Percentiles rank a stretch among this genome's conserved stretches.
These are phyloP conservation scores for Andinoacara biseriatus DNA, from an alignment of 2,113 vertebrate species.

Conservation along the genomic window DNA sequence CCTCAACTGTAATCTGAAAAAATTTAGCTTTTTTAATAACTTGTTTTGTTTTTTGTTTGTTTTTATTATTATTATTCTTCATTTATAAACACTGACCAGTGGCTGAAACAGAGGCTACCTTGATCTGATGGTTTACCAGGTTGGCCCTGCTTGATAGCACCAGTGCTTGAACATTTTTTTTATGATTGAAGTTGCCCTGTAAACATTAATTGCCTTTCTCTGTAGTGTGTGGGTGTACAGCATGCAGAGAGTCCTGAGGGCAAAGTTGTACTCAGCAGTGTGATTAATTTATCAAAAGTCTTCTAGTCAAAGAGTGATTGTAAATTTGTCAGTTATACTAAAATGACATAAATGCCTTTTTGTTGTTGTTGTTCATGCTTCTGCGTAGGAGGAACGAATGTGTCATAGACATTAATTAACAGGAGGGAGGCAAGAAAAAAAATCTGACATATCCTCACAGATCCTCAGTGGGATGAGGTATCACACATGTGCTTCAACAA, in stretches of 20 bases:
- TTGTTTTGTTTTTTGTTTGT: too few relatives aligned
- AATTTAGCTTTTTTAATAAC: too few relatives aligned
- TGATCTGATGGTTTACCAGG: not conserved
- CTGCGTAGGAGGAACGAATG: not conserved
- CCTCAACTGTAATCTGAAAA: too few relatives aligned
- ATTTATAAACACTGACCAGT: too few relatives aligned
- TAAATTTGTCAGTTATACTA: not conserved
- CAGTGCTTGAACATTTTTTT: not conserved
- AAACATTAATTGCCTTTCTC: not conserved
- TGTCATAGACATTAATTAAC: not conserved
- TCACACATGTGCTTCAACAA: not conserved
- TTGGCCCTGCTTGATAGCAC: not conserved
- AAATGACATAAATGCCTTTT: not conserved
- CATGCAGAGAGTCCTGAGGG: not conserved
- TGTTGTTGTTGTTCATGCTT: not conserved
- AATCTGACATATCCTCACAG: not conserved
- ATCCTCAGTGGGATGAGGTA: rapidly evolving
- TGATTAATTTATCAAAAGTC: not conserved
- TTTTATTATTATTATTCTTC: too few relatives aligned
- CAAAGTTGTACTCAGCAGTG: not conserved
- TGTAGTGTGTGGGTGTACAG: not conserved
- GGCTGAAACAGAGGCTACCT: not conserved
- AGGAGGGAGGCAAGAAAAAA: too few relatives aligned
- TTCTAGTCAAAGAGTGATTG: not conserved
- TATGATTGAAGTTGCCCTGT: not conserved